Percentiles rank a stretch among this genome's conserved stretches.
Conservation (phyloP, 1,140 invertebrate species). For the Sminthurides bifidus region DNA sequence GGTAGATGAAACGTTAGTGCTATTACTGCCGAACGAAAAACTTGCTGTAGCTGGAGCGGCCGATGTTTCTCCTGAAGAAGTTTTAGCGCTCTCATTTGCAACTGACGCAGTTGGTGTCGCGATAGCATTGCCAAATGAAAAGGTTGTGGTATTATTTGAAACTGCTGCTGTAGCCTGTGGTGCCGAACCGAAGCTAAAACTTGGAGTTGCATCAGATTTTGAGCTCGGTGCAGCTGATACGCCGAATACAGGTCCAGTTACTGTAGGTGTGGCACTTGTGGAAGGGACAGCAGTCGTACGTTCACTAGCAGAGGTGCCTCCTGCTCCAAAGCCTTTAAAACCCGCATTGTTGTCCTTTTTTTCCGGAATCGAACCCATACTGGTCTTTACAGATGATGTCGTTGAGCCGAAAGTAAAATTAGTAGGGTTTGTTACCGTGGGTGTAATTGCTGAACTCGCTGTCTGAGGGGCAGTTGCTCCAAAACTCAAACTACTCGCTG, state of each 20-base stretch:
- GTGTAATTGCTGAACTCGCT: too few relatives aligned
- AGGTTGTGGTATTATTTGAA: background rate
- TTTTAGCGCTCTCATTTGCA: background rate
- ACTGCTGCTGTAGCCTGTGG: too few relatives aligned
- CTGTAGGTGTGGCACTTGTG: background rate
- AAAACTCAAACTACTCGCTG: background rate
- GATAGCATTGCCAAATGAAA: slow-evolving; percentile 2
- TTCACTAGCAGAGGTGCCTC: too few relatives aligned
- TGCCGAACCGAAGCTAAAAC: background rate
- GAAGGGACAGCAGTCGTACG: too few relatives aligned
- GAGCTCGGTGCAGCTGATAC: background rate
- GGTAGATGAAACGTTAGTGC: background rate
- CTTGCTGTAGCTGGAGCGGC: background rate
- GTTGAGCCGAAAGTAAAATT: too few relatives aligned
- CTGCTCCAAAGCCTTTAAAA: too few relatives aligned
- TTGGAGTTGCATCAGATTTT: background rate
- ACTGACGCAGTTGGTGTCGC: background rate
- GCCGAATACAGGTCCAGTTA: background rate
- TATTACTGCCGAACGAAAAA: background rate
- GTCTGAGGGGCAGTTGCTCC: background rate
- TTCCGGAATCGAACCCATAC: too few relatives aligned
- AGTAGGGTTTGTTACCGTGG: too few relatives aligned
- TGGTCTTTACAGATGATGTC: too few relatives aligned
- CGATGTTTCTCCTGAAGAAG: background rate
- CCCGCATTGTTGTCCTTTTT: too few relatives aligned